Base-by-base conservation (phyloP, 2,888 invertebrate genomes). In the Drosophila pseudotalamancana region DNA sequence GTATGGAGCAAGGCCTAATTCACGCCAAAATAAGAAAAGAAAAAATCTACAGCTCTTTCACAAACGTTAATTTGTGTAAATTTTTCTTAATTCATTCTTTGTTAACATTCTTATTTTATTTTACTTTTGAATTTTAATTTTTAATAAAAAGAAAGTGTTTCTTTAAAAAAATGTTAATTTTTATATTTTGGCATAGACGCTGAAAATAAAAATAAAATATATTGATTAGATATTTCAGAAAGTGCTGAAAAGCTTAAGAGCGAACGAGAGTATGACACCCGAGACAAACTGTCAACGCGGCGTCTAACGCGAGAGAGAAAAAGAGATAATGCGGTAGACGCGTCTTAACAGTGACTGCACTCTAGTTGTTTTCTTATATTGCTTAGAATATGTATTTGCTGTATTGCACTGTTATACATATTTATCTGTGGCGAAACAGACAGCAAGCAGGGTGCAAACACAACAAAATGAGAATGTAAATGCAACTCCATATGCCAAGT, bases 151-250 rank as follows among this genome's bases (percentile, higher is more conserved):
- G 53, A 61, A 61, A 61, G 70, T 61, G 21, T 27, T 46, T 34
- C 11, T 18, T n/a, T 16, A 6, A n/a, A 40, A 27, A 1, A n/a
- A 6, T 12, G n/a, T 18, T n/a, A 1, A 8, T 37, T 37, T 1
- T 8, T 25, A 12, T 1, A 29, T 9, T 64, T 69, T 27, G 6
- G 16, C 6, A 3, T 8, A 53, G 40, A 66, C 46, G 27, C 48
- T 42, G 45, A 4, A 43, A 48, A 37, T 32, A 63, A 34, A 50
- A 34, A 50, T 60, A 75, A 64, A 75, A 50, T 27, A 21, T 27
- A 68, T 35, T 53, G 54, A 69, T 72, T 67, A 50, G 50, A 54
- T 34, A 71, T 77, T 74, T 79, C 49, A 60, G 56, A 78, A 78
- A 72, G 59, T 67, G 49, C 56, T 50, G 32, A 40, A 62, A 46